Percentiles rank a stretch among this genome's conserved stretches.
Conservation (phyloP, 2,797 vertebrate species). For the Chrosomus eos region DNA sequence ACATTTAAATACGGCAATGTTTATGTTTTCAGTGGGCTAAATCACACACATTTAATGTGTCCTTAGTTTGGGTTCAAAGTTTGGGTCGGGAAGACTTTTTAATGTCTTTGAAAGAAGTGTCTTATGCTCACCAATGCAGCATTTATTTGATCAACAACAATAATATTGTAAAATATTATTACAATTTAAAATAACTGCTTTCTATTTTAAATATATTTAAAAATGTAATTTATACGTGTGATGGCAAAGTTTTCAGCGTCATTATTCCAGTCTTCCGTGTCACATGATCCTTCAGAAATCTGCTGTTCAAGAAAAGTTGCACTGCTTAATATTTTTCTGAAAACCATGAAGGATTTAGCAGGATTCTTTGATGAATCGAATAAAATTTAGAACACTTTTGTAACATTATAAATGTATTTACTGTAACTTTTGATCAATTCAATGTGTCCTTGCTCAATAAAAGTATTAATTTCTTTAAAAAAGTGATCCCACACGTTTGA, state of each 20-base stretch:
- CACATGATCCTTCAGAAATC: neutral
- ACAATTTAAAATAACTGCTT: neutral
- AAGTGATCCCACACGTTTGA: neutral
- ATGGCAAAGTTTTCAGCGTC: neutral
- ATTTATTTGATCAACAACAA: neutral
- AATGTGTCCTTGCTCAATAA: neutral
- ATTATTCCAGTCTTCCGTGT: neutral
- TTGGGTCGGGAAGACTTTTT: neutral
- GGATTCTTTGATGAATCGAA: neutral
- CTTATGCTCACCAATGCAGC: neutral
- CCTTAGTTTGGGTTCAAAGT: neutral
- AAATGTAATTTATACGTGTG: neutral
- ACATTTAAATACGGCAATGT: neutral
- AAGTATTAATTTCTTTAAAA: neutral
- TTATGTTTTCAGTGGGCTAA: neutral
- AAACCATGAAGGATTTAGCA: neutral
- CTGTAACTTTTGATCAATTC: neutral
- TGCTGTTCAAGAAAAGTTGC: neutral
- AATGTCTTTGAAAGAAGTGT: neutral
- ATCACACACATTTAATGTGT: neutral
- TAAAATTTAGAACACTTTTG: neutral
- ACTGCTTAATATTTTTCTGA: neutral
- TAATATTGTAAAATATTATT: neutral
- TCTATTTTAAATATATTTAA: neutral
- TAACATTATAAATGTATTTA: neutral